These are phyloP conservation scores for Oncopodura yosiiana DNA, from an alignment of 1,140 invertebrate genomes.

Conservation along the genomic window DNA sequence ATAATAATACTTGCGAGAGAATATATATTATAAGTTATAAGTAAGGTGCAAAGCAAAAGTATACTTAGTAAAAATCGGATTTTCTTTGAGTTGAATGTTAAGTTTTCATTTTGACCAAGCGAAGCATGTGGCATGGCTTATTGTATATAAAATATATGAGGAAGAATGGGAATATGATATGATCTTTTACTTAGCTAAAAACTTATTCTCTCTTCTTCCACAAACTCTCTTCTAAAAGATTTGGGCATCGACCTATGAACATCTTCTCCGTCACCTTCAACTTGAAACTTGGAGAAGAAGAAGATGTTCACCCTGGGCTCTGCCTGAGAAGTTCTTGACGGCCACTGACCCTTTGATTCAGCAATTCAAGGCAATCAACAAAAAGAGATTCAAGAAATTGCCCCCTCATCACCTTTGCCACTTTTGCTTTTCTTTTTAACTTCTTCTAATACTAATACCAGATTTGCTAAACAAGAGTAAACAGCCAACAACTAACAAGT, in stretches of 20 bases:
- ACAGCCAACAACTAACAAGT: too few relatives aligned
- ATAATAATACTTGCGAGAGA: too few relatives aligned
- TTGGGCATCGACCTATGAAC: constrained; percentile 21
- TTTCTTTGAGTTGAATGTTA: not conserved
- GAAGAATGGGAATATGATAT: not conserved
- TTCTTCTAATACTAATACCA: too few relatives aligned
- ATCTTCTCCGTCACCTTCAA: constrained; percentile 13
- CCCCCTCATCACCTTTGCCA: constrained; percentile 21
- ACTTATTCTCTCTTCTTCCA: not conserved
- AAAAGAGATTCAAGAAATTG: constrained; percentile 12
- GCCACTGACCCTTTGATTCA: constrained; percentile 33
- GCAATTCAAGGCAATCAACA: constrained; percentile 35
- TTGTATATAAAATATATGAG: too few relatives aligned
- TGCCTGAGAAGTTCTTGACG: constrained; percentile 28
- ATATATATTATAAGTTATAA: too few relatives aligned
- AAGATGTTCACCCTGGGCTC: constrained; percentile 33
- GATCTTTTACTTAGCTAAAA: not conserved
- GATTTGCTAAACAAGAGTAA: too few relatives aligned
- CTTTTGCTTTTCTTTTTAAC: not conserved
- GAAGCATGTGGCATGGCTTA: too few relatives aligned
- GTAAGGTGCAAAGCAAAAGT: not conserved
- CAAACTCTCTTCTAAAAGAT: not conserved
- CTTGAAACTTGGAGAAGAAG: not conserved
- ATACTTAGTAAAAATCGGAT: constrained; percentile 10
- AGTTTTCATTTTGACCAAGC: not conserved